Base-by-base conservation (phyloP, 92 coral and sea anemone genomes). In the Phenganax stokvisi region DNA sequence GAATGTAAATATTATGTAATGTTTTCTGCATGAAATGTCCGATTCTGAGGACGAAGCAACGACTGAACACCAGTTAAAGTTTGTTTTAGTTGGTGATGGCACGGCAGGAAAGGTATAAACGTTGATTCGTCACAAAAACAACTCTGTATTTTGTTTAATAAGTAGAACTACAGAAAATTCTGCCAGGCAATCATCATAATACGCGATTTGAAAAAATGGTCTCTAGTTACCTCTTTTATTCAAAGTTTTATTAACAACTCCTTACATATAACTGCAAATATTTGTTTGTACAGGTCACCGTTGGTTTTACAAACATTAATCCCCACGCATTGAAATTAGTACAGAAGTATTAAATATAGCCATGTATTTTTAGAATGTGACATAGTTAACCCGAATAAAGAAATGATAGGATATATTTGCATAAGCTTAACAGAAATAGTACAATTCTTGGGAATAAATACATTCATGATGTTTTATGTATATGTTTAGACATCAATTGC, bases 31-130 rank as follows among this genome's bases (percentile, higher is more conserved):
- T 57, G 84, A 81, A 71, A 94, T 92, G 97, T 84, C 97, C 69
- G 98, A 94, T 76, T 94, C 98, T 64, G 98, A 94, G 73, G 98
- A 94, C 13, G 97, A 94, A 76, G 64, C 90, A 17, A 51, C 98
- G 73, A 87, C 91, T 57, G 98, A 92, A 56, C 98, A 92, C 81
- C 98, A 94, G 74, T 86, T 94, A n/a, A 94, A 94, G 85, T 83
- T 94, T 71, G 98, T 94, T 66, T 84, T 94, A 62, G 80, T 94
- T 64, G 98, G 98, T 71, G 98, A 94, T 77, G 98, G 98, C 65
- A 92, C 98, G 47, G 89, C 98, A 27, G 98, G 98, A 54, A 91
- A 94, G 83, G 98, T 94, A 80, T 85, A 88, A 61, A 47, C 29
- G 13, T 0, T 70, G 29, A 12, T 12, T 70, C 0, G 25, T 57